Base-by-base conservation (phyloP, 1,140 invertebrate species). In the Pentalonia nigronervosa region DNA sequence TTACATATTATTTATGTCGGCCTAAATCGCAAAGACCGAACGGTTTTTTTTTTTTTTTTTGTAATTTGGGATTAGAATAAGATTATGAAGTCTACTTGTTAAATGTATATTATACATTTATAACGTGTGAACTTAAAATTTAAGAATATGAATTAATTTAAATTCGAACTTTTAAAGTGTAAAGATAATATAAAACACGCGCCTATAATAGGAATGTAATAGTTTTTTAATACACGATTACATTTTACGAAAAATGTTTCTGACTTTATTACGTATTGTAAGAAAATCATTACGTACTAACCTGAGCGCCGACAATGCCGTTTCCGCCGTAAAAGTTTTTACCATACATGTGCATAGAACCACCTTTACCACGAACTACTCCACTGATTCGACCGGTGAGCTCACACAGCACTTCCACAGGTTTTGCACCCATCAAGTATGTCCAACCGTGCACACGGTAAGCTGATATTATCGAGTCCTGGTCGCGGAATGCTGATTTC, bases 241-340 rank as follows among this genome's bases (percentile, higher is more conserved):
- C 7, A 76, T 76, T 76, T 67, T n/a, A 25, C 25, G 11, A 30
- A 25, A 11, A 30, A 30, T 0, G 25, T 60, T 30, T 8, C 14
- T 67, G 14, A 76, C 30, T 67, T 76, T n/a, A 34, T 30, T 17
- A 17, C n/a, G 30, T 53, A 14, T n/a, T 76, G n/a, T 76, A 30
- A 76, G 3, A n/a, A 76, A 6, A 53, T 21, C 7, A 53, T n/a
- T 53, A 21, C 3, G 17, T 53, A 94, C 94, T 93, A 95, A 99
- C 98, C 96, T 99, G 99, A 91, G 99, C 99, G 86, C 99, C 99
- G 36, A 99, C 99, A 95, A 99, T 99, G 67, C 99, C 99, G 95
- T 99, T 99, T 89, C 99, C 99, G 94, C 99, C 99, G 95, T 97
- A 99, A 95, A 99, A 99, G 95, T 99, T 98, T 83, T 96, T 96